phyloP scores from a whole-genome alignment of 2,113 vertebrate species.

The Gymnocephalus cernua region DNA sequence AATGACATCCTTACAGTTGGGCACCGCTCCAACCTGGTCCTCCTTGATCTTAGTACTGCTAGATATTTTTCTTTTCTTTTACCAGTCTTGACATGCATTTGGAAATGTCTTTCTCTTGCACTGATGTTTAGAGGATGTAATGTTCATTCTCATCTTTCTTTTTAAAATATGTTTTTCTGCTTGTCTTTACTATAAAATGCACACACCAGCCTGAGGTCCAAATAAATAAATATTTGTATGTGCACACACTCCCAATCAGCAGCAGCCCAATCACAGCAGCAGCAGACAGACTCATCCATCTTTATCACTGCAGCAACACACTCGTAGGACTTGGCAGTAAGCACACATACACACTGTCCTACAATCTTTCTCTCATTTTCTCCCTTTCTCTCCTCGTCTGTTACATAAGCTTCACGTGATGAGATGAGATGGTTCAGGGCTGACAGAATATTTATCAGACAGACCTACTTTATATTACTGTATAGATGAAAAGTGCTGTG shows the following conservation, averaged over 20 bases:
- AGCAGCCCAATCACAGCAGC: slow-evolving; percentile 49
- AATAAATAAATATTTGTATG: slow-evolving; percentile 4
- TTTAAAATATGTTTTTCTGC: background rate
- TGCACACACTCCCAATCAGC: slow-evolving; percentile 17
- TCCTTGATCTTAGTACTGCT: background rate
- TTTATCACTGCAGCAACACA: slow-evolving; percentile 72
- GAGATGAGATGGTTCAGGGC: slow-evolving; percentile 5
- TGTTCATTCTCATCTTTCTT: background rate
- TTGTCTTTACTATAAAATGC: background rate
- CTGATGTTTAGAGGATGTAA: background rate
- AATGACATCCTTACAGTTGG: background rate
- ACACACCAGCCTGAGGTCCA: background rate
- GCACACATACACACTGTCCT: slow-evolving; percentile 5
- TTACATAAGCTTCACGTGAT: slow-evolving; percentile 24
- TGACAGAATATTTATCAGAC: slow-evolving; percentile 59
- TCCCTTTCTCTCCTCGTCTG: background rate
- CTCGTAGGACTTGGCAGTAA: slow-evolving; percentile 22
- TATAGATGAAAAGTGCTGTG: slow-evolving; percentile 20
- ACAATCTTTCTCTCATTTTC: slow-evolving; percentile 29
- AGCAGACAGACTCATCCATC: slow-evolving; percentile 67
- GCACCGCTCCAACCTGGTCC: background rate
- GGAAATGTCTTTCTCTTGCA: background rate
- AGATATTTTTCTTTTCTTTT: background rate
- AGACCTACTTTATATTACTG: slow-evolving; percentile 46
- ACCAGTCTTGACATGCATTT: slow-evolving; percentile 13